Evolutionary conservation across 2,888 invertebrate species (phyloP).

Genomic region (Carterocephalus palaemon): DNA sequence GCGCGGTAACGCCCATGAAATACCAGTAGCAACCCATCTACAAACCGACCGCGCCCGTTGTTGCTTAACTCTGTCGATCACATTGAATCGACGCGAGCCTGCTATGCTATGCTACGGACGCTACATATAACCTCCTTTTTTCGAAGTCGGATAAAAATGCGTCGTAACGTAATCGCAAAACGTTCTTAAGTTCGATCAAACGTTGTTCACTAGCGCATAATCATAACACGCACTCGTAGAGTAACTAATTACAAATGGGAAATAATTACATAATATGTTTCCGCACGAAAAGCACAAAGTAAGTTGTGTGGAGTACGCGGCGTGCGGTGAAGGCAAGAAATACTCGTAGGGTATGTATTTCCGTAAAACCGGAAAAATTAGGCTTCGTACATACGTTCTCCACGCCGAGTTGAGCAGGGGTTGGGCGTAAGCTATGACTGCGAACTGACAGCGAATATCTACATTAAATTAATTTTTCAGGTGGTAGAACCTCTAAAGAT

Average conservation of each 20-base stretch:
- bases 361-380: constrained; percentile 62
- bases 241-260: constrained; percentile 20
- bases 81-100: no score
- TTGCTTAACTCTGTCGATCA: no score
- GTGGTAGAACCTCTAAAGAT: no score
- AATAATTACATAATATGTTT: constrained; percentile 25
- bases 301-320: constrained; percentile 9
- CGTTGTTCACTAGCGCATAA: neutral
- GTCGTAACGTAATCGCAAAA: no score
- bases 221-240: constrained; percentile 13
- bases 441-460: constrained; percentile 24
- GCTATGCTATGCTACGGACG: no score
- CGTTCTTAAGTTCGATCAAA: neutral
- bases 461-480: neutral
- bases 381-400: constrained; percentile 50
- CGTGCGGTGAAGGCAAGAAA: constrained; percentile 44
- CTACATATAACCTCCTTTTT: no score
- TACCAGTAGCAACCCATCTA: no score
- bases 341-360: no score
- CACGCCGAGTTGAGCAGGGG: constrained; percentile 57
- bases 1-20: no score
- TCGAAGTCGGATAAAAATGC: no score
- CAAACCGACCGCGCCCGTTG: no score
- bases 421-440: constrained; percentile 36
- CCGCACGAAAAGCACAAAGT: constrained; percentile 25